A percentile compares a stretch with the other conserved stretches of the same genome.
These are phyloP conservation scores for Gallinago paraguaiae DNA, from an alignment of 2,113 vertebrate species.

Conservation along the genomic window DNA sequence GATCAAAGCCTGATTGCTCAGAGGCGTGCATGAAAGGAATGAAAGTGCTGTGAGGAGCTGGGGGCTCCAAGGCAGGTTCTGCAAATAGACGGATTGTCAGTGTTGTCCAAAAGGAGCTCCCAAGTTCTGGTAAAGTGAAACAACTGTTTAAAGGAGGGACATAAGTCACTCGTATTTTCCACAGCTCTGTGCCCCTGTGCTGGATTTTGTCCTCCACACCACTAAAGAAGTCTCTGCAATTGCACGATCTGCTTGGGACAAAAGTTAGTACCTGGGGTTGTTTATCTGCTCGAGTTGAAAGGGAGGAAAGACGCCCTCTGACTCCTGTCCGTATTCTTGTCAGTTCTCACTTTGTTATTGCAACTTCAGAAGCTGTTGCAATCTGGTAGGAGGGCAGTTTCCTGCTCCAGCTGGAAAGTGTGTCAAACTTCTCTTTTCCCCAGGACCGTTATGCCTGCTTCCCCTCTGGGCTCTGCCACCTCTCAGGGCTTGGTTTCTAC, in stretches of 20 bases:
- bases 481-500: background rate
- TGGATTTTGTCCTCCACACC: background rate
- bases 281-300: background rate
- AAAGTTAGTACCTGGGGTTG: background rate
- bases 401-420: background rate
- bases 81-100: background rate
- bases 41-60: background rate
- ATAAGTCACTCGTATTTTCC: background rate
- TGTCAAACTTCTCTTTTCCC: conserved; percentile 12
- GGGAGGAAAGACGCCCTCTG: too few relatives aligned
- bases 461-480: background rate
- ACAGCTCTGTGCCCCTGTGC: background rate
- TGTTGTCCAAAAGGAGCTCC: background rate
- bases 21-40: background rate
- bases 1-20: background rate
- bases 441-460: background rate
- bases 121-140: background rate
- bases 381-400: background rate
- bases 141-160: background rate
- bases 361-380: conserved; percentile 12
- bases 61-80: background rate
- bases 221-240: background rate
- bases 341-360: background rate
- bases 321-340: background rate
- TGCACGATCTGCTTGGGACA: background rate